Base-by-base conservation (phyloP, 2,888 invertebrate genomes). In the Hymenopus coronatus region DNA sequence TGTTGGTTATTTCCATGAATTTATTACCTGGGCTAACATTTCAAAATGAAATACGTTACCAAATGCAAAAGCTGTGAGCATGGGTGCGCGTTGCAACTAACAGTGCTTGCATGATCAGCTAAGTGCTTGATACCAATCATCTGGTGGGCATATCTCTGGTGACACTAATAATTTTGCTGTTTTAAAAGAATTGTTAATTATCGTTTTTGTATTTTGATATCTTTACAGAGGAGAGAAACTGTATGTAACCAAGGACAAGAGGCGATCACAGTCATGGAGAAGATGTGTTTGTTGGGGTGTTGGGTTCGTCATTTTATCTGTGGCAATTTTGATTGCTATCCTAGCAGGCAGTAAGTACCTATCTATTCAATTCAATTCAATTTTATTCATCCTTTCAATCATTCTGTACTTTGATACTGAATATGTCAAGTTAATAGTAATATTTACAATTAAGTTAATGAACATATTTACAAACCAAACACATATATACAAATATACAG, bases 161-260 rank as follows among this genome's bases (percentile, higher is more conserved):
- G 54, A 4, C 9, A 40, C 40, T 40, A 40, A 40, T 40, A 40
- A 20, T 70, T 70, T 20, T 0, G n/a, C 4, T 20, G 4, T 70
- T 46, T 20, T 70, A 70, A 20, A 1, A 4, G 40, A 27, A 54
- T 70, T 28, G 9, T 46, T 84, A 3, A 30, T n/a, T 15, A 12
- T n/a, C 12, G 25, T 84, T 40, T 33, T 33, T 9, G 9, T 20
- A 28, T 33, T 84, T 46, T 85, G 8, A 46, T 40, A 12, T 82
- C 12, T 82, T 82, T 95, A 88, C 95, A 97, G 97, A 93, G 97
- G 97, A 89, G 97, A 97, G 93, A 97, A 97, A 92, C 93, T 97
- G 89, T 97, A 97, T 92, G 96, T 97, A 90, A 97, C 97, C 25
- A 96, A 96, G 92, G 97, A 97, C 93, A 97, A 97, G 92, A 94